Percentiles rank a stretch among this genome's conserved stretches.
These are phyloP conservation scores for Sturnus vulgaris DNA, from an alignment of 2,113 vertebrate species.

Conservation along the genomic window DNA sequence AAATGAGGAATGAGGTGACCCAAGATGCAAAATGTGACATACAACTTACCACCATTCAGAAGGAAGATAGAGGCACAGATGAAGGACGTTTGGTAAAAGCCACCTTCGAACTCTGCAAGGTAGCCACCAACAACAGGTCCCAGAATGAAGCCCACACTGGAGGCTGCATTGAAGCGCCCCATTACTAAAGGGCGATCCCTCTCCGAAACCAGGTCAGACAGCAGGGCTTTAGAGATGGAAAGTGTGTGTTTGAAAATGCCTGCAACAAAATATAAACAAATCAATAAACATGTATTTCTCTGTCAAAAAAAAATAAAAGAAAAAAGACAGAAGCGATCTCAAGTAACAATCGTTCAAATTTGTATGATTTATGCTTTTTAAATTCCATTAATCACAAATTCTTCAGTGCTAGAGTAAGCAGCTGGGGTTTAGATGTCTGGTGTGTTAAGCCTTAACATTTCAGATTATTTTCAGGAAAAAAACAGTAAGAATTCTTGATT, in stretches of 20 bases:
- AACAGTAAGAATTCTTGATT: background rate
- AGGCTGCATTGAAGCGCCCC: slow-evolving; percentile 90
- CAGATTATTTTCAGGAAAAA: background rate
- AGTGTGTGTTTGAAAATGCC: slow-evolving; percentile 96
- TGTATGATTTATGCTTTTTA: background rate
- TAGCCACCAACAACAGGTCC: slow-evolving; percentile 92
- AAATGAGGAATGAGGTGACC: background rate
- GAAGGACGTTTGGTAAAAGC: slow-evolving; percentile 86
- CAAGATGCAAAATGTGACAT: background rate
- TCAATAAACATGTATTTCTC: background rate
- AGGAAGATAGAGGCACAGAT: slow-evolving; percentile 87
- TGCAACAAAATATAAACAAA: slow-evolving; percentile 53
- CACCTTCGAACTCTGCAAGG: slow-evolving; percentile 85
- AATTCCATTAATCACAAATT: background rate
- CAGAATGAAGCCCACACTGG: slow-evolving; percentile 91
- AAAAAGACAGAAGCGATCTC: background rate
- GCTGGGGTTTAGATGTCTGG: background rate
- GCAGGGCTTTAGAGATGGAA: slow-evolving; percentile 91
- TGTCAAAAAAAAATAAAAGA: background rate
- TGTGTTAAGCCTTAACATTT: background rate
- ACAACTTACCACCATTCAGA: slow-evolving; percentile 85
- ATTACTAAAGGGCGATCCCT: slow-evolving; percentile 88
- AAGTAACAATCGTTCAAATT: background rate
- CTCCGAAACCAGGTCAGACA: slow-evolving; percentile 89
- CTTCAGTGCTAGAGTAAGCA: background rate